Percentiles rank a stretch among this genome's conserved stretches.
These are phyloP conservation scores for Hybos culiciformis DNA, from an alignment of 2,888 invertebrate species.

Conservation along the genomic window DNA sequence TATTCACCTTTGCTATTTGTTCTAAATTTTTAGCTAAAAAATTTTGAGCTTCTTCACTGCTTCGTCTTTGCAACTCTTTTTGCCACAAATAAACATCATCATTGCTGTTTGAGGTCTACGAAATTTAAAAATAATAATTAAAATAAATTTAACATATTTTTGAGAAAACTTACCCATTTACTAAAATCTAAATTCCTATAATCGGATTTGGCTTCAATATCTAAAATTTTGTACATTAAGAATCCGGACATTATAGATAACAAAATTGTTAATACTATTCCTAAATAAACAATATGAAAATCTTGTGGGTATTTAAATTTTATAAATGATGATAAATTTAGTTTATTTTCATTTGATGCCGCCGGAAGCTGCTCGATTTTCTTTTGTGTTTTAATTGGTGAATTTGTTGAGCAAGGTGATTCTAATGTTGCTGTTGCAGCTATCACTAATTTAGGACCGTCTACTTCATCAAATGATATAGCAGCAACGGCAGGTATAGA, in stretches of 20 bases:
- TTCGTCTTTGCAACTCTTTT: slow-evolving; percentile 53
- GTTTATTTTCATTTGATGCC: slow-evolving; percentile 20
- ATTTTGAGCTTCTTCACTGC: slow-evolving; percentile 56
- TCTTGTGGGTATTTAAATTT: slow-evolving; percentile 28
- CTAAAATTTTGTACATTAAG: slow-evolving; percentile 31
- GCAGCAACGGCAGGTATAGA: slow-evolving; percentile 7
- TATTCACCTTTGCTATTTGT: slow-evolving; percentile 61
- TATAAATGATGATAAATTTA: slow-evolving; percentile 14
- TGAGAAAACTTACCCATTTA: slow-evolving; percentile 26
- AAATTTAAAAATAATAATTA: not conserved
- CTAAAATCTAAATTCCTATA: slow-evolving; percentile 30
- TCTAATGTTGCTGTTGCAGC: not conserved
- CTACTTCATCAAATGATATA: not conserved
- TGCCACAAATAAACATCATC: slow-evolving; percentile 56
- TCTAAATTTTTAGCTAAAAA: slow-evolving; percentile 65
- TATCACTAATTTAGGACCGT: too few relatives aligned
- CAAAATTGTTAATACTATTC: slow-evolving; percentile 27
- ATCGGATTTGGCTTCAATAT: slow-evolving; percentile 32
- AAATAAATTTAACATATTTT: not conserved
- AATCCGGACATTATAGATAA: slow-evolving; percentile 32
- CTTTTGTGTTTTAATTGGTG: slow-evolving; percentile 6
- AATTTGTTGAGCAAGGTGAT: slow-evolving; percentile 5
- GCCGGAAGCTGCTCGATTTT: slow-evolving; percentile 12
- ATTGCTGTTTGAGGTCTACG: slow-evolving; percentile 26
- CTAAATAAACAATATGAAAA: slow-evolving; percentile 31